phyloP scores from a whole-genome alignment of 2,113 vertebrate species.

The Semicossyphus pulcher region DNA sequence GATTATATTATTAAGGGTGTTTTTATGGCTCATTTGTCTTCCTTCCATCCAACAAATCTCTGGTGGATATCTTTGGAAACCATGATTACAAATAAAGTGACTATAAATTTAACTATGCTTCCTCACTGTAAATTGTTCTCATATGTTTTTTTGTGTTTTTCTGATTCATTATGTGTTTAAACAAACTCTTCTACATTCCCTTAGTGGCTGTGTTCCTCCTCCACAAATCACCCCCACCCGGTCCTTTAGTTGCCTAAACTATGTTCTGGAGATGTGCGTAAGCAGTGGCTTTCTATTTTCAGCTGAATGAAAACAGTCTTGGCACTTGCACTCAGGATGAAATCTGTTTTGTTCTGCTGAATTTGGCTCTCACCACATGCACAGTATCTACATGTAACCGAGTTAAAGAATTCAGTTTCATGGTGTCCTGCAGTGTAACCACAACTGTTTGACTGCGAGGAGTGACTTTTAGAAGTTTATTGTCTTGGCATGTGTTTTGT shows the following conservation, averaged over 20 bases:
- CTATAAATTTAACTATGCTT: constrained; percentile 36
- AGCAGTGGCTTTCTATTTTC: constrained; percentile 83
- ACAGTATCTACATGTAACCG: constrained; percentile 53
- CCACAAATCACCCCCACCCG: constrained; percentile 74
- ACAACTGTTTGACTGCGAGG: constrained; percentile 13
- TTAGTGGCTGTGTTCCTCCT: constrained; percentile 68
- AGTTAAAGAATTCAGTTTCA: constrained; percentile 31
- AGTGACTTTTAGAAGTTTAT: not conserved
- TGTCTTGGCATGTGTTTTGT: not conserved
- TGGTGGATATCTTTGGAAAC: constrained; percentile 10
- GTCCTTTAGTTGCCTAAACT: constrained; percentile 73
- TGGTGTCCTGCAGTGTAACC: constrained; percentile 43
- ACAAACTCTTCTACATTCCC: constrained; percentile 43
- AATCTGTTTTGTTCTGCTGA: constrained; percentile 76
- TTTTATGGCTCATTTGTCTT: constrained; percentile 14
- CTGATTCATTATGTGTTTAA: constrained; percentile 57
- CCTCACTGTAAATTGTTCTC: constrained; percentile 20
- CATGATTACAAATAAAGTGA: constrained; percentile 9
- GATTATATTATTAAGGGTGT: not conserved
- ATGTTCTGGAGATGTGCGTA: constrained; percentile 80
- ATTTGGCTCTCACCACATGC: constrained; percentile 60
- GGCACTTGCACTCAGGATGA: constrained; percentile 75
- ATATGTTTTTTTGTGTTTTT: constrained; percentile 16
- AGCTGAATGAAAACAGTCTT: constrained; percentile 80
- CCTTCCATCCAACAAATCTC: constrained; percentile 5